Conservation (phyloP, 2,888 invertebrate genomes). For the Anagyrus pseudococci region DNA sequence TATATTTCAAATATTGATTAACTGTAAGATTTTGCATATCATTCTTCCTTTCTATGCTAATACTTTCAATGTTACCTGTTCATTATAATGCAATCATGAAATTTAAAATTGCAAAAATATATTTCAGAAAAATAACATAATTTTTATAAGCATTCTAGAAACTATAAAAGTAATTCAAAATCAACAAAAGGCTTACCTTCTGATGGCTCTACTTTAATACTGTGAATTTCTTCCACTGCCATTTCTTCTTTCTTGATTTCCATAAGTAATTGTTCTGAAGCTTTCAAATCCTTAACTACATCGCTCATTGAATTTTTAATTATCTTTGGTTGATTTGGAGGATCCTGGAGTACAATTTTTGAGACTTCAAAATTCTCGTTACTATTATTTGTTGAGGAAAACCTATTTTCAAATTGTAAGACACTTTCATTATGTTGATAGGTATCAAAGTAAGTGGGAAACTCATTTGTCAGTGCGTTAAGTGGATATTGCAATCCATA, state of each 20-base stretch:
- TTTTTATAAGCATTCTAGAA: neutral
- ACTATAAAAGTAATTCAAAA: neutral
- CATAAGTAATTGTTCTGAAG: conserved; percentile 29
- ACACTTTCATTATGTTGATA: neutral
- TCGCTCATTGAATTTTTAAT: conserved; percentile 16
- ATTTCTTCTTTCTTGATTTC: conserved; percentile 32
- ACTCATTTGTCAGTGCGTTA: too few relatives aligned
- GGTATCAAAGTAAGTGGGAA: neutral
- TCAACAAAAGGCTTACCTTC: neutral
- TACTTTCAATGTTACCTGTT: neutral
- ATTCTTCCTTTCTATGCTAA: neutral
- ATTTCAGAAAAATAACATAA: neutral
- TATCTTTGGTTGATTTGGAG: neutral
- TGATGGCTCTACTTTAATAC: conserved; percentile 17
- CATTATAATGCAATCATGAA: neutral
- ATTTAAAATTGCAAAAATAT: neutral
- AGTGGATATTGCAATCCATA: neutral
- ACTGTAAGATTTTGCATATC: conserved; percentile 3
- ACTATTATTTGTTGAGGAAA: neutral
- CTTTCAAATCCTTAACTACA: conserved; percentile 27
- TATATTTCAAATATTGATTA: conserved; percentile 23
- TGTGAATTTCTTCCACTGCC: neutral
- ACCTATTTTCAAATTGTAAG: neutral
- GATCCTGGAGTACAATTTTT: neutral
- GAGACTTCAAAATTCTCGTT: neutral